Percentiles rank a stretch among this genome's conserved stretches.
phyloP scores from a whole-genome alignment of 2,888 invertebrate species.

The Dexiosoma caninum region DNA sequence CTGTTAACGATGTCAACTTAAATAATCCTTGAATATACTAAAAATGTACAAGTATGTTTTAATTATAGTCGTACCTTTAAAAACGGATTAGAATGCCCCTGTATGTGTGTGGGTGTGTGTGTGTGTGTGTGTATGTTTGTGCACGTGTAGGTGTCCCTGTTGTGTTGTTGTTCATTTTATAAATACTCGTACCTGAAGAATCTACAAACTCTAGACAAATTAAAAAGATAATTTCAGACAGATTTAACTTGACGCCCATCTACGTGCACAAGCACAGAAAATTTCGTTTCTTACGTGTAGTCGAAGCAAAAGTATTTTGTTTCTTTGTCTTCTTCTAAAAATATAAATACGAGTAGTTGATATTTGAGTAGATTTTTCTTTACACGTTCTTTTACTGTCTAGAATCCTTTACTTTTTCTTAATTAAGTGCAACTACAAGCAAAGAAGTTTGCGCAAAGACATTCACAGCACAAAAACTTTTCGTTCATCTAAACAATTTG shows the following conservation, averaged over 20 bases:
- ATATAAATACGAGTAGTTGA: conserved; percentile 9
- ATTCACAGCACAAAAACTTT: conserved; percentile 15
- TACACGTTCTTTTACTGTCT: neutral
- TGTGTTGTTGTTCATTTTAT: neutral
- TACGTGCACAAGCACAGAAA: conserved; percentile 19
- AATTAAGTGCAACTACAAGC: conserved; percentile 39
- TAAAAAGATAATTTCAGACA: conserved; percentile 50
- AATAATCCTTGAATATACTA: conserved; percentile 32
- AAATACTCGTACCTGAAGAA: neutral
- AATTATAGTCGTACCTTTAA: neutral
- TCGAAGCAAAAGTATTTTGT: neutral
- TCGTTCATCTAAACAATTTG: conserved; percentile 44
- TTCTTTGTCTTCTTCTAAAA: no score
- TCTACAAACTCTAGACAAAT: conserved; percentile 46
- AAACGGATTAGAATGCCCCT: neutral
- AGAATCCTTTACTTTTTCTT: conserved; percentile 30
- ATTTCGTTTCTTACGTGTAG: neutral
- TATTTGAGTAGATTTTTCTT: conserved; percentile 27
- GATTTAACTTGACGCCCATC: conserved; percentile 20
- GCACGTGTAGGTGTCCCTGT: no score
- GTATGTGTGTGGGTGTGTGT: no score
- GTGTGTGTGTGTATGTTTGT: no score
- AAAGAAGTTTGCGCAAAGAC: neutral
- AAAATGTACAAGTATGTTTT: neutral
- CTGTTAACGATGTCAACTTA: conserved; percentile 41